Conservation (phyloP, 1,140 invertebrate genomes). For the Brachionus paranguensis region DNA sequence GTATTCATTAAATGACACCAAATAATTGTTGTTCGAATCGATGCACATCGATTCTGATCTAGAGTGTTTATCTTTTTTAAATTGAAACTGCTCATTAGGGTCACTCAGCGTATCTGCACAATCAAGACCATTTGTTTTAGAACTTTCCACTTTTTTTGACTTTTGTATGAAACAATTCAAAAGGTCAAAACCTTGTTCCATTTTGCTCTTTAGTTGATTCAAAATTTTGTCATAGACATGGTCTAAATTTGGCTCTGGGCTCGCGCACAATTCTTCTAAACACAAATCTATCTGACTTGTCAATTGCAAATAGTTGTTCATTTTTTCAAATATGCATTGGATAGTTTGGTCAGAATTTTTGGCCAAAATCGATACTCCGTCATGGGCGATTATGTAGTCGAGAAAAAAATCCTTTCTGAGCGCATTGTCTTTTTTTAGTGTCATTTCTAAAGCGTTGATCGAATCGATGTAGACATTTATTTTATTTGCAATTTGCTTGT, state of each 20-base stretch:
- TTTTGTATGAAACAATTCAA: background rate
- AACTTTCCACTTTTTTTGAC: background rate
- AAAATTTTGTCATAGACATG: background rate
- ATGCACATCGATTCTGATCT: background rate
- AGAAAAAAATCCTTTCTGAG: background rate
- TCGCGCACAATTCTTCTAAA: background rate
- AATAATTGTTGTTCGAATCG: slow-evolving; percentile 3
- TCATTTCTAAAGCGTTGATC: background rate
- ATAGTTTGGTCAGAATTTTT: background rate
- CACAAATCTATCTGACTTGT: background rate
- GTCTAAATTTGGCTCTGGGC: background rate
- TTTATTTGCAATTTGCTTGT: background rate
- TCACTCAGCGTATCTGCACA: background rate
- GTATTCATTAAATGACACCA: slow-evolving; percentile 25
- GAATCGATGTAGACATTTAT: background rate
- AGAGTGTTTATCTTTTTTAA: background rate
- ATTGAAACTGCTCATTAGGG: background rate
- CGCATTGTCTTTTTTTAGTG: background rate
- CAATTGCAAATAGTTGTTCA: background rate
- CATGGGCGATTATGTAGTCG: background rate
- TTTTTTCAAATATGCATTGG: background rate
- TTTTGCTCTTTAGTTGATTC: background rate
- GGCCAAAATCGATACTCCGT: background rate
- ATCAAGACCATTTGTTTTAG: background rate
- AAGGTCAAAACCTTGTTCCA: background rate